A percentile compares a stretch with the other conserved stretches of the same genome.
phyloP scores from a whole-genome alignment of 2,888 invertebrate genomes.

The Platycheirus albimanus region DNA sequence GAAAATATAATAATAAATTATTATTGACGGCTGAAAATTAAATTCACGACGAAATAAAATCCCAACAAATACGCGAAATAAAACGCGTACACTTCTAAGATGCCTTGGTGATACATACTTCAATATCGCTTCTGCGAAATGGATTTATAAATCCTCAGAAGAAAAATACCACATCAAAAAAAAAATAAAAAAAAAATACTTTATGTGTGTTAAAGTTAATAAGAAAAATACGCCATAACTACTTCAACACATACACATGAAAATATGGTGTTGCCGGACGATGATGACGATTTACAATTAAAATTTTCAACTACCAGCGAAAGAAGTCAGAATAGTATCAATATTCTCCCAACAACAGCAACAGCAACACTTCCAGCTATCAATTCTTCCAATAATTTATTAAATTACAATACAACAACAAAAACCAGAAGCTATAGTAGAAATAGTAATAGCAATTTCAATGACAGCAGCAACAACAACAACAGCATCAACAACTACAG shows the following conservation, averaged over 20 bases:
- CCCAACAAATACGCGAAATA: conserved; percentile 34
- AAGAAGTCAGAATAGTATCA: conserved; percentile 51
- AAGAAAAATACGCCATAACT: conserved; percentile 68
- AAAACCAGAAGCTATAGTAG: conserved; percentile 41
- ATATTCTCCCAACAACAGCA: conserved; percentile 31
- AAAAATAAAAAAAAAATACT: conserved; percentile 22
- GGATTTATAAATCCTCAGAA: conserved; percentile 29
- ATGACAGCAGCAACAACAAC: conserved; percentile 66
- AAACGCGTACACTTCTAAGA: conserved; percentile 39
- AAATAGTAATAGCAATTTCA: conserved; percentile 54
- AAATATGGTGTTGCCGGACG: conserved; percentile 74
- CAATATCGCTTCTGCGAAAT: conserved; percentile 49
- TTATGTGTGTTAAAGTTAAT: no score
- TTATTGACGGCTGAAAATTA: no score
- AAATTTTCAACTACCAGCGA: conserved; percentile 60
- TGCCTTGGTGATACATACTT: conserved; percentile 66
- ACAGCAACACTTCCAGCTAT: conserved; percentile 14
- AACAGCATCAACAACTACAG: conserved; percentile 68
- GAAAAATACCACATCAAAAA: conserved; percentile 7
- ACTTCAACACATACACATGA: conserved; percentile 68
- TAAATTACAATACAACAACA: conserved; percentile 48
- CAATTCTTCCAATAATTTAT: conserved; percentile 24
- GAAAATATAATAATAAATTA: conserved; percentile 1
- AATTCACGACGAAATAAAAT: not conserved
- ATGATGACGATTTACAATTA: conserved; percentile 69